Evolutionary conservation across 2,888 invertebrate genomes (phyloP).

Genomic region (Brenthis hecate): DNA sequence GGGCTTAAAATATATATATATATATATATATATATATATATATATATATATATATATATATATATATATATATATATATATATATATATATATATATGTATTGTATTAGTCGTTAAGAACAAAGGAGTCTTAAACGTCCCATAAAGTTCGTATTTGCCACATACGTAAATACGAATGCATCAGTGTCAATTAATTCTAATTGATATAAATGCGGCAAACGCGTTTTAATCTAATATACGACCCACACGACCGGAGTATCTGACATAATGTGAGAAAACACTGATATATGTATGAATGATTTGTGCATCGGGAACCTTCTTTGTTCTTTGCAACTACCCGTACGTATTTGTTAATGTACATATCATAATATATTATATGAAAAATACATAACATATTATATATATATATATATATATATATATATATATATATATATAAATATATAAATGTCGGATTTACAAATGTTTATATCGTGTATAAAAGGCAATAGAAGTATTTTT

Average conservation of each 20-base stretch:
- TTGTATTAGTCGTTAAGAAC: neutral
- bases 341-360: too few relatives aligned
- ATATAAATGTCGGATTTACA: too few relatives aligned
- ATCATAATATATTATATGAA: too few relatives aligned
- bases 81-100: too few relatives aligned
- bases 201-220: conserved; percentile 32
- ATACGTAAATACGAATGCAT: conserved; percentile 29
- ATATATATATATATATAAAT: too few relatives aligned
- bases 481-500: neutral
- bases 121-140: neutral
- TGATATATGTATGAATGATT: conserved; percentile 19
- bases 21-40: too few relatives aligned
- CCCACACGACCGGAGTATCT: conserved; percentile 19
- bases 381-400: too few relatives aligned
- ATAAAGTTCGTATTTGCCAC: conserved; percentile 13
- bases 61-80: too few relatives aligned
- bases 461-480: neutral
- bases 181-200: conserved; percentile 36
- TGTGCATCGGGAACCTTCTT: conserved; percentile 4
- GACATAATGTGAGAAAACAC: conserved; percentile 31
- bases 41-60: too few relatives aligned
- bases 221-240: conserved; percentile 33
- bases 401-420: too few relatives aligned
- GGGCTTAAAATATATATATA: too few relatives aligned
- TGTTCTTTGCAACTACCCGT: neutral